A percentile compares a stretch with the other conserved stretches of the same genome.
Evolutionary conservation across 1,140 invertebrate species (phyloP).

Genomic region (Olivierus martensii): DNA sequence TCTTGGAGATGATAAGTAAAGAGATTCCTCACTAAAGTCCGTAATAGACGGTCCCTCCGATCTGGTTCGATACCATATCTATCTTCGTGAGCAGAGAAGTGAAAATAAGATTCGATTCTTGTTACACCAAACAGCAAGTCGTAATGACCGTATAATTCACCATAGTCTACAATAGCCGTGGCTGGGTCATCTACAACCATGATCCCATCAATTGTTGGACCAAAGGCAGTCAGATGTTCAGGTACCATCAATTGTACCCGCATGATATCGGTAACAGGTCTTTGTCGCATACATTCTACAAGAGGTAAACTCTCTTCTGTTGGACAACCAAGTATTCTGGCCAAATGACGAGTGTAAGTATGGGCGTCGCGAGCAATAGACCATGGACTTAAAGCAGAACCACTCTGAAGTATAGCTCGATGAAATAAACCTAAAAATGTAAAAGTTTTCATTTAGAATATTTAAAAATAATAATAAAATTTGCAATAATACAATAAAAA

Average conservation of each 20-base stretch:
- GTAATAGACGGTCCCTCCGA: slow-evolving; percentile 72
- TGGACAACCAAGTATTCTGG: slow-evolving; percentile 68
- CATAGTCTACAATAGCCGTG: slow-evolving; percentile 6
- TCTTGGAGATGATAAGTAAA: slow-evolving; percentile 84
- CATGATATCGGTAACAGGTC: slow-evolving; percentile 43
- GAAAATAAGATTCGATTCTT: slow-evolving; percentile 33
- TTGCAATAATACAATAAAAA: too few species aligned
- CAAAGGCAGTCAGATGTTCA: slow-evolving; percentile 69
- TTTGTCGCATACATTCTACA: slow-evolving; percentile 61
- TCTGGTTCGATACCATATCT: slow-evolving; percentile 83
- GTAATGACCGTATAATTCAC: slow-evolving; percentile 4
- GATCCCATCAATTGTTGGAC: slow-evolving; percentile 68
- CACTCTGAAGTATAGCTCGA: slow-evolving; percentile 27
- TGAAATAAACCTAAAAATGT: slow-evolving; percentile 23
- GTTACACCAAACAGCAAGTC: neutral
- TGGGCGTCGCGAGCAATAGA: slow-evolving; percentile 30
- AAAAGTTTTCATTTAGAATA: too few species aligned
- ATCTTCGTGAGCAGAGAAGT: slow-evolving; percentile 73
- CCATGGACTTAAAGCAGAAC: slow-evolving; percentile 26
- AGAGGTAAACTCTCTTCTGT: slow-evolving; percentile 47
- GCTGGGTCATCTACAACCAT: slow-evolving; percentile 15
- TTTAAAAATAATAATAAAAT: too few species aligned
- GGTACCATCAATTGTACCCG: slow-evolving; percentile 58
- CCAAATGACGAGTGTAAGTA: slow-evolving; percentile 69
- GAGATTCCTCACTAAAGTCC: slow-evolving; percentile 71